Evolutionary conservation across 2,113 vertebrate species (phyloP), one percentile per base, ranked within the genome.

Genomic region (Plecturocebus donacophilus): DNA sequence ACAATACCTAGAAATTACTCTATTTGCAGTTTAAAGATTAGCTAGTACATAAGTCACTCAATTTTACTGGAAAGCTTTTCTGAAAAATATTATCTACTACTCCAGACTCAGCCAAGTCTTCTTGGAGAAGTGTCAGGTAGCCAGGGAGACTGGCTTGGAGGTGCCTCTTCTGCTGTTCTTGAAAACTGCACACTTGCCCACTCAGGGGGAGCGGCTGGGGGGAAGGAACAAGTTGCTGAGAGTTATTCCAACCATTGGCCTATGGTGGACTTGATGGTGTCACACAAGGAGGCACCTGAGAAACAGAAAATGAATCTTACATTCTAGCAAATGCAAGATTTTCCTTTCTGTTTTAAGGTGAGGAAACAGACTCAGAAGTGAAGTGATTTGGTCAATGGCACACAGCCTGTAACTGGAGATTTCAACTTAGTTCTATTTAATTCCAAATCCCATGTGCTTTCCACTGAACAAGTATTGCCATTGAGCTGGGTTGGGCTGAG

Each of bases 391-490:
- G 2, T 13, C 25, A 35, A 92, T 42, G 16, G 71, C 70, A 56
- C 68, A 8, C 21, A 25, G 56, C 90, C 58, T 42, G 8, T n/a
- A n/a, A 64, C 14, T 16, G 6, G 71, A 19, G 73, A 27, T 35
- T 68, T 76, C 42, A 27, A n/a, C 35, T 52, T 14, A 32, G n/a
- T 8, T 27, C 87, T n/a, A 2, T 20, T 84, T 61, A 11, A 7
- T 23, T 70, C 58, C 23, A 25, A 76, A 42, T 13, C 23, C 35
- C 8, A 1, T 35, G 14, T 77, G 40, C 25, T 77, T 38, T 73
- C 19, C 35, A 21, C 3, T 1, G 58, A 87, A 21, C 2, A 2
- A 9, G 30, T 6, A 0, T 12, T 16, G 27, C 17, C 23, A 23
- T 5, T 64, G 61, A 54, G 32, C 9, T 91, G 64, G 13, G 21